Conservation (phyloP, 2,888 invertebrate genomes). For the Hirtodrosophila trivittata region DNA sequence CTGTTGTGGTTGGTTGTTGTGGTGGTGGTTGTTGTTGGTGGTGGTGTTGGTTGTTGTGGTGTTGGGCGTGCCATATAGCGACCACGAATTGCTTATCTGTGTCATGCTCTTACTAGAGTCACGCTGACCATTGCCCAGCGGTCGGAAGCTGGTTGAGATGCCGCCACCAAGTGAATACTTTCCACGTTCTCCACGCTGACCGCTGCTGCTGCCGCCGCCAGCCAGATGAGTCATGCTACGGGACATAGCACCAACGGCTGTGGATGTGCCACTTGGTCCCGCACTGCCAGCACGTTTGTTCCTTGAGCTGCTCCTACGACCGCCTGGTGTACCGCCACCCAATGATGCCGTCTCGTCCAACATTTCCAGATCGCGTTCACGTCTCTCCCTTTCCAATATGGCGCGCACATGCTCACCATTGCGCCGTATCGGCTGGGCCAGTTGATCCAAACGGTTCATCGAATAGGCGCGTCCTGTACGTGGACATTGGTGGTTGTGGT, state of each 20-base stretch:
- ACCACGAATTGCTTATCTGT: constrained; percentile 83
- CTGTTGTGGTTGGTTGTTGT: constrained; percentile 33
- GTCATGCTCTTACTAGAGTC: constrained; percentile 85
- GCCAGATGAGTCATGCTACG: constrained; percentile 90
- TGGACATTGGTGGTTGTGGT: constrained; percentile 24
- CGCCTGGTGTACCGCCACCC: constrained; percentile 55
- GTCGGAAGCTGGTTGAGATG: constrained; percentile 81
- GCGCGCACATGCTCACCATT: constrained; percentile 84
- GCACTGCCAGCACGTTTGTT: constrained; percentile 43
- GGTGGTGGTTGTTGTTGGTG: constrained; percentile 51
- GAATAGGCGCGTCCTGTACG: constrained; percentile 93
- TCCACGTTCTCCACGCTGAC: constrained; percentile 49
- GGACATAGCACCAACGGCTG: constrained; percentile 84
- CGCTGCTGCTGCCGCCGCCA: constrained; percentile 45
- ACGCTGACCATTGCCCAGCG: constrained; percentile 81
- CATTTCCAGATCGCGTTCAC: constrained; percentile 82
- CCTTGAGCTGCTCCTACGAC: constrained; percentile 33
- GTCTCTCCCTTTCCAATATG: constrained; percentile 83
- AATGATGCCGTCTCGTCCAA: constrained; percentile 82
- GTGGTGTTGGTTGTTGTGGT: constrained; percentile 24
- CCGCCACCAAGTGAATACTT: constrained; percentile 79
- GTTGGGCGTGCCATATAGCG: constrained; percentile 66
- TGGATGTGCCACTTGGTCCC: constrained; percentile 53
- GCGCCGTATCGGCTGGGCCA: constrained; percentile 89
- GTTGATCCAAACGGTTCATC: constrained; percentile 95